Percentiles rank a stretch among this genome's conserved stretches.
phyloP scores from a whole-genome alignment of 2,797 vertebrate genomes.

The Danio jaintianensis region DNA sequence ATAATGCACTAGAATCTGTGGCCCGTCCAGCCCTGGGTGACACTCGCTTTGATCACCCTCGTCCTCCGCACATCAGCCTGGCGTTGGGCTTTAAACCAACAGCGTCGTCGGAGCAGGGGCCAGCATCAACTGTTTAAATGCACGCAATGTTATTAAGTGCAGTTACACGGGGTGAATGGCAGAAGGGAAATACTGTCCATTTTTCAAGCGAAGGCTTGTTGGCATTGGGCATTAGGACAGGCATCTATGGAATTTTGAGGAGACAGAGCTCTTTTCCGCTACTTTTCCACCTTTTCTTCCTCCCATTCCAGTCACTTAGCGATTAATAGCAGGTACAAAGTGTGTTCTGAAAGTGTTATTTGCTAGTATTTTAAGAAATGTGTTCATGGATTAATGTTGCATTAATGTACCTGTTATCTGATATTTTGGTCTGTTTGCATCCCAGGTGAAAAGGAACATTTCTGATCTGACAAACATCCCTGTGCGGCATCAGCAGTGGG shows the following conservation, averaged over 20 bases:
- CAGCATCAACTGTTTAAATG: slow-evolving; percentile 89
- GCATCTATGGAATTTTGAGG: slow-evolving; percentile 89
- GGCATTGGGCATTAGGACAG: slow-evolving; percentile 87
- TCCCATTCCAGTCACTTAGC: slow-evolving; percentile 60
- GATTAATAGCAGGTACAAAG: not conserved
- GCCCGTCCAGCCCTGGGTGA: slow-evolving; percentile 82
- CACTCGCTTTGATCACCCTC: slow-evolving; percentile 94
- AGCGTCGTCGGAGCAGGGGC: slow-evolving; percentile 84
- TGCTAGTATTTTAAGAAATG: not conserved
- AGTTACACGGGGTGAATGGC: slow-evolving; percentile 91
- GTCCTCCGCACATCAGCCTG: slow-evolving; percentile 95
- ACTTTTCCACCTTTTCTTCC: slow-evolving; percentile 38
- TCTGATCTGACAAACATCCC: slow-evolving; percentile 98
- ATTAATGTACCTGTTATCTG: slow-evolving; percentile 29
- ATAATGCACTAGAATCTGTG: slow-evolving; percentile 87
- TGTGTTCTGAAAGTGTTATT: not conserved
- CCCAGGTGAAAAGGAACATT: slow-evolving; percentile 94
- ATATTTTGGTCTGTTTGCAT: slow-evolving; percentile 41
- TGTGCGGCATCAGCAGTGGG: slow-evolving; percentile 96
- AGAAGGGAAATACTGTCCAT: slow-evolving; percentile 98
- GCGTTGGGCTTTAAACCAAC: slow-evolving; percentile 96
- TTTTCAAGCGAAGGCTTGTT: slow-evolving; percentile 88
- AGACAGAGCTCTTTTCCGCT: slow-evolving; percentile 64
- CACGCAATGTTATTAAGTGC: slow-evolving; percentile 94
- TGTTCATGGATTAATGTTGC: slow-evolving; percentile 13